Evolutionary conservation across 2,888 invertebrate species (phyloP).

Genomic region (Cerceris ruficornis): DNA sequence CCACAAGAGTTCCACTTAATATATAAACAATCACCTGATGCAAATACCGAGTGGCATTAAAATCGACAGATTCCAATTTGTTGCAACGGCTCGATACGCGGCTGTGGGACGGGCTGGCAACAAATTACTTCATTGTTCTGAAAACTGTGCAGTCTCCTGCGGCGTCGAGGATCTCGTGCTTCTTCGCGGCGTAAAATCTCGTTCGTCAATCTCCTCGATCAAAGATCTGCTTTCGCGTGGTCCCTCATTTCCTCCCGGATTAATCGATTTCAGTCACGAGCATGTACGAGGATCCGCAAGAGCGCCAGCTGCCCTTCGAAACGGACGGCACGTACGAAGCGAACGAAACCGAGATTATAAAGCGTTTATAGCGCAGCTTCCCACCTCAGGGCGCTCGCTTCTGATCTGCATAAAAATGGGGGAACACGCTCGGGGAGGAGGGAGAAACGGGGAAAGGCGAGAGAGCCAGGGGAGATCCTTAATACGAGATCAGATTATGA

Average conservation of each 20-base stretch:
- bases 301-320: slow-evolving; percentile 75
- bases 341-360: slow-evolving; percentile 77
- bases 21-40: too few relatives aligned
- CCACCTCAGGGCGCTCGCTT: slow-evolving; percentile 78
- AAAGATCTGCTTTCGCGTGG: slow-evolving; percentile 47
- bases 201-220: slow-evolving; percentile 61
- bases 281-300: slow-evolving; percentile 52
- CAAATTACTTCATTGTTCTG: not conserved
- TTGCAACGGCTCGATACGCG: too few relatives aligned
- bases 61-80: too few relatives aligned
- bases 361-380: slow-evolving; percentile 78
- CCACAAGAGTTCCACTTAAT: too few relatives aligned
- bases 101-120: not conserved
- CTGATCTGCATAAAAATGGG: slow-evolving; percentile 80
- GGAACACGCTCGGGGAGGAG: slow-evolving; percentile 53
- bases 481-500: slow-evolving; percentile 80
- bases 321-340: slow-evolving; percentile 66
- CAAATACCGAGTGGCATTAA: too few relatives aligned
- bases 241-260: slow-evolving; percentile 58
- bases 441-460: slow-evolving; percentile 20
- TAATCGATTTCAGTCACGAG: slow-evolving; percentile 67
- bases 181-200: slow-evolving; percentile 36
- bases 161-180: slow-evolving; percentile 7
- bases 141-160: slow-evolving; percentile 20
- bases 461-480: slow-evolving; percentile 71